phyloP scores from a whole-genome alignment of 64 coral and sea anemone genomes.

The Actinia equina region DNA sequence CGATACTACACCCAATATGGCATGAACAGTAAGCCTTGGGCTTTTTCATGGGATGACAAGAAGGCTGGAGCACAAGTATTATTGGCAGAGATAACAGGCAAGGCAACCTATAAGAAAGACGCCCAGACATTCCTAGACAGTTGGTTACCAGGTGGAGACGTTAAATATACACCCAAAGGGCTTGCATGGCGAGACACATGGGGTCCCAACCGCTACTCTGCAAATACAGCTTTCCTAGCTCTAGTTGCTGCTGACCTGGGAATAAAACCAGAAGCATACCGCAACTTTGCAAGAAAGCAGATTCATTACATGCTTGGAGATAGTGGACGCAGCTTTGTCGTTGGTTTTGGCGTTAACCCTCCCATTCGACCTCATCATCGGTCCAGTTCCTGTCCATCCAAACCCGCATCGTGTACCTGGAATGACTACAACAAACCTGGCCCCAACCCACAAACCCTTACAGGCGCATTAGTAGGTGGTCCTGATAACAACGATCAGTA shows the following conservation, averaged over 20 bases:
- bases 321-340: constrained; percentile 74
- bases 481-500: constrained; percentile 68
- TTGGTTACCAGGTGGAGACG: constrained; percentile 74
- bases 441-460: constrained; percentile 54
- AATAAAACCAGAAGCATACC: constrained; percentile 39
- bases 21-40: constrained; percentile 52
- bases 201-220: constrained; percentile 81
- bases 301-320: constrained; percentile 94
- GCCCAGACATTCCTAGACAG: constrained; percentile 43
- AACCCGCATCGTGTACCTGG: constrained; percentile 40
- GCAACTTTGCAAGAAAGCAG: constrained; percentile 69
- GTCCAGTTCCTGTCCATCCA: constrained; percentile 64
- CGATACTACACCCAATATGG: constrained; percentile 55
- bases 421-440: constrained; percentile 14
- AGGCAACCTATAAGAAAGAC: constrained; percentile 38
- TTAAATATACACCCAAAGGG: constrained; percentile 83
- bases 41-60: constrained; percentile 98
- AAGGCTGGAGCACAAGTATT: constrained; percentile 73
- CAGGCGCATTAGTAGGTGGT: constrained; percentile 73
- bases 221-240: constrained; percentile 89
- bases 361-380: constrained; percentile 69
- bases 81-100: constrained; percentile 60
- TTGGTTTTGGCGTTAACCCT: constrained; percentile 74
- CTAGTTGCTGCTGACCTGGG: constrained; percentile 72
- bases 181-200: constrained; percentile 80